Base-by-base conservation (phyloP, 2,797 vertebrate species). In the Mastacembelus armatus region DNA sequence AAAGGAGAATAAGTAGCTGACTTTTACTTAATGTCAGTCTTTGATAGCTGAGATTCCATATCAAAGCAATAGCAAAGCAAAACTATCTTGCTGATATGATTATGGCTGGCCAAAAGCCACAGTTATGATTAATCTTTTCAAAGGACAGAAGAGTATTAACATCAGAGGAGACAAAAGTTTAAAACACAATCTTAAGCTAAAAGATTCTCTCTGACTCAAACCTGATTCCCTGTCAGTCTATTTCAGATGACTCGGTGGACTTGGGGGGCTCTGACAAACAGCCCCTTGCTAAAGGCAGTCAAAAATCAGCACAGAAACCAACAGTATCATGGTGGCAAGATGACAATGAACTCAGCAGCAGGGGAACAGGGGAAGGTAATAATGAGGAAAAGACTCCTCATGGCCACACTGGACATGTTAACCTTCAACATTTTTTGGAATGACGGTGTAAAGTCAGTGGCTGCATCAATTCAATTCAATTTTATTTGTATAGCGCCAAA, bases 181-280 rank as follows among this genome's bases (percentile, higher is more conserved):
- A 12, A 16, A 10, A 5, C 9, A 1, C n/a, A 9, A 15, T 38
- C 3, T 39, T 7, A 6, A 36, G n/a, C 11, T 39, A 18, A 40
- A 24, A 5, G 0, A 26, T 2, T 52, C 11, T 36, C 18, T 48
- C 26, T 33, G 10, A 38, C 27, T 45, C 26, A 24, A 56, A 36
- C 33, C 1, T 15, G 11, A 1, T 42, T 57, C 15, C n/a, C 22
- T 64, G 5, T 84, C 80, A 98, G 96, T 95, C 95, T 86, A 85
- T 96, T 93, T 98, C 97, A 93, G 97, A 98, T 92, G 97, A 99
- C 81, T 98, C 97, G 0, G 83, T 94, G 91, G 93, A 94, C 48
- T 58, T 93, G 24, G 94, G 91, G 61, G 82, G 71, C 83, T 78
- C 83, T 77, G 87, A 92, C 49, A 92, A 88, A 45, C 86, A 79